These are phyloP conservation scores for Diacarnus erythraeanus DNA, from an alignment of 37 sponge, comb jelly and placozoan species.

Conservation along the genomic window DNA sequence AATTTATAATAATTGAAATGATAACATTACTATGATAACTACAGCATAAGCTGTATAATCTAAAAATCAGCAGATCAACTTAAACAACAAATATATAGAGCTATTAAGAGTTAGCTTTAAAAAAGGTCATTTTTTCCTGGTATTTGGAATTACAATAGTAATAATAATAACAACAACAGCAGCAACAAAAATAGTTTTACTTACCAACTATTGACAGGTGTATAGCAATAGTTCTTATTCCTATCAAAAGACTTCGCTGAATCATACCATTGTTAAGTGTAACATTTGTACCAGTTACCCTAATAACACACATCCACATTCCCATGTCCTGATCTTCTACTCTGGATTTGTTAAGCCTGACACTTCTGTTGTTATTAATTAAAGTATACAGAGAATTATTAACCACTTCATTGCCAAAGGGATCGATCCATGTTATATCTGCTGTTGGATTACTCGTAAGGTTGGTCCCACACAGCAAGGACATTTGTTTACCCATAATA, in stretches of 20 bases:
- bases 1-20: no score
- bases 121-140: no score
- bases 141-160: no score
- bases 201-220: conserved; percentile 10
- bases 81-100: no score
- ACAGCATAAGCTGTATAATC: no score
- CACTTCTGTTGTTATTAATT: background rate
- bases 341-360: conserved; percentile 1
- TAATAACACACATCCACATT: conserved; percentile 9
- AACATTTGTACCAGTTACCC: background rate
- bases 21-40: no score
- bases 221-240: background rate
- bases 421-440: background rate
- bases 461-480: conserved; percentile 37
- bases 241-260: background rate
- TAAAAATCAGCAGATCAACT: no score
- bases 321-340: background rate
- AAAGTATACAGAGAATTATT: background rate
- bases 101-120: no score
- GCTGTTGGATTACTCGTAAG: conserved; percentile 17
- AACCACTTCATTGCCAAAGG: background rate
- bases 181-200: background rate
- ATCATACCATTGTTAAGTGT: background rate
- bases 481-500: background rate
- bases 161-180: no score